A percentile compares a stretch with the other conserved stretches of the same genome.
These are phyloP conservation scores for Sterrhoptilus dennistouni DNA, from an alignment of 2,113 vertebrate genomes.

Conservation along the genomic window DNA sequence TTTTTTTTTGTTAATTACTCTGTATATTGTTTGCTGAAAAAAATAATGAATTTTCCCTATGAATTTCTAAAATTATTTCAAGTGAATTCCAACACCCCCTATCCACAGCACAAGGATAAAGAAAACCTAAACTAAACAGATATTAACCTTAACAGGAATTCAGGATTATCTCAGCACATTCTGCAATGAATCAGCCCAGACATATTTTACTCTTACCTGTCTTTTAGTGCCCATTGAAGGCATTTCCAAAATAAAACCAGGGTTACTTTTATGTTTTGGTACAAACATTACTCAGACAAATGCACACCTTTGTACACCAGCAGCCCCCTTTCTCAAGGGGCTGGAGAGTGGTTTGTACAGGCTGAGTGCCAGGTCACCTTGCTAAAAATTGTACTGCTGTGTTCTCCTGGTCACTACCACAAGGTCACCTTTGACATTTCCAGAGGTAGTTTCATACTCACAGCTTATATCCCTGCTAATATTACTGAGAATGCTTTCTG, in stretches of 20 bases:
- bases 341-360: background rate
- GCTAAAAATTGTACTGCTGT: background rate
- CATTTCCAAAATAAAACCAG: background rate
- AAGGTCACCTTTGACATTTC: background rate
- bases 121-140: background rate
- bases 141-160: background rate
- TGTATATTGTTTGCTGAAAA: background rate
- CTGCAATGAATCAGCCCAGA: background rate
- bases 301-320: background rate
- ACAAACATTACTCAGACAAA: background rate
- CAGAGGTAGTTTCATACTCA: background rate
- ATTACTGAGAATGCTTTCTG: background rate
- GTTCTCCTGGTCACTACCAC: background rate
- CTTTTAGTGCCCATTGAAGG: background rate
- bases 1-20: background rate
- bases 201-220: background rate
- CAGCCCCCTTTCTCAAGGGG: background rate
- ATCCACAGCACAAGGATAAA: background rate
- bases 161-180: background rate
- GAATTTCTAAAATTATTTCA: background rate
- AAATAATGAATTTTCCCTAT: background rate
- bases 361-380: background rate
- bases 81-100: background rate
- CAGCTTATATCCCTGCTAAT: background rate
- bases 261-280: background rate